Base-by-base conservation (phyloP, 2,797 vertebrate species). In the Alca torda region DNA sequence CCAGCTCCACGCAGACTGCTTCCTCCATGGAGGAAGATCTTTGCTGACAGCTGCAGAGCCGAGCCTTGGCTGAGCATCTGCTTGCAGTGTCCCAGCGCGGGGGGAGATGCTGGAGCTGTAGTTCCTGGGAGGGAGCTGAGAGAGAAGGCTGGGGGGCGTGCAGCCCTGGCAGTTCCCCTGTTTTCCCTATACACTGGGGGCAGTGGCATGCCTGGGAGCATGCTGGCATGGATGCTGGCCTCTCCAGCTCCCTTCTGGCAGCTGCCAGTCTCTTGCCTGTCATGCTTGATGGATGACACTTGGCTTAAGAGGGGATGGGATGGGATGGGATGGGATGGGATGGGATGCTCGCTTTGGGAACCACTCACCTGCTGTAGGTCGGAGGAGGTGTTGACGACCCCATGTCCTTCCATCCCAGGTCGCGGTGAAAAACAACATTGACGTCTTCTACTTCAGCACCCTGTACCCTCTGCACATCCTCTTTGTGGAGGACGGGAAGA, bases 401-500 rank as follows among this genome's bases (percentile, higher is more conserved):
- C 0, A 0, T 20, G 37, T 81, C 50, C 45, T 64, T 26, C 81
- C 2, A 0, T 65, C 4, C 54, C 98, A 99, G 99, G 99, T 99
- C 68, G 99, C 99, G 0, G 98, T 99, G 96, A 99, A 99, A 97
- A 99, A 99, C 98, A 99, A 99, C 98, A 99, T 99, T 4, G 99
- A 99, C 1, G 99, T 99, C 46, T 99, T 99, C 98, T 99, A 99
- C 99, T 99, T 99, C 98, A 99, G 99, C 98, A 99, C 99, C 94
- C 98, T 99, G 96, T 99, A 99, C 96, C 99, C 99, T 1, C 98
- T 99, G 96, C 99, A 99, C 97, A 98, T 99, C 97, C 98, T 99
- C 92, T 99, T 99, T 21, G 98, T 99, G 77, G 99, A 99, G 96
- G 99, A 99, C 0, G 99, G 99, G 33, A 99, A 99, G 98, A 99